Base-by-base conservation (phyloP, 2,888 invertebrate species). In the Nycteola revayana region DNA sequence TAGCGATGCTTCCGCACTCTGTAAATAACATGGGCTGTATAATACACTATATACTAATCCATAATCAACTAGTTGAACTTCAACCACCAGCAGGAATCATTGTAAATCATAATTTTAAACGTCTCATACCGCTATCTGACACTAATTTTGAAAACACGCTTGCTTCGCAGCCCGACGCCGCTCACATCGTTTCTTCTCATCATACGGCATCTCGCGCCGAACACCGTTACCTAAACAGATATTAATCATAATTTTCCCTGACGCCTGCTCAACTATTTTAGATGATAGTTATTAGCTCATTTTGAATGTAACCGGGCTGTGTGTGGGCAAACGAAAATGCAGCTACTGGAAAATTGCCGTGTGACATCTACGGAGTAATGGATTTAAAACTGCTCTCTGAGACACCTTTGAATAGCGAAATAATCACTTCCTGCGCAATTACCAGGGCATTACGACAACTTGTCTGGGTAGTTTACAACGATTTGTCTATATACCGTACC, bases 241-340 rank as follows among this genome's bases (percentile, higher is more conserved):
- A 87, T 88, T 87, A 88, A 88, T 88, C 87, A 88, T 86, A 87
- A 87, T 88, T 87, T 86, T 80, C 83, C 84, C 81, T 85, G 83
- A 81, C 79, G 72, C 70, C 74, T 66, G 66, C 67, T 81, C 81
- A 71, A 78, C 70, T 75, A 75, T 79, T 75, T 75, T 68, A 71
- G 77, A 87, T 87, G 75, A 86, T 86, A 81, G 84, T 84, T 83
- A 87, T 87, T 86, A 87, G 75, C 74, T 73, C 64, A 78, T 83
- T 80, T 75, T 66, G 72, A 69, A 62, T 66, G 72, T 72, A 68
- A 75, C 68, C 66, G 57, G 64, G 56, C 72, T 81, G 84, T 75
- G 87, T 85, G 87, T 85, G 86, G 85, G 70, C 84, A 66, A 58
- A 49, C 47, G 49, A 51, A 54, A 62, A 57, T 71, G 52, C 80